Percentiles rank a stretch among this genome's conserved stretches.
Evolutionary conservation across 2,797 vertebrate species (phyloP).

Genomic region (Lithobates pipiens): DNA sequence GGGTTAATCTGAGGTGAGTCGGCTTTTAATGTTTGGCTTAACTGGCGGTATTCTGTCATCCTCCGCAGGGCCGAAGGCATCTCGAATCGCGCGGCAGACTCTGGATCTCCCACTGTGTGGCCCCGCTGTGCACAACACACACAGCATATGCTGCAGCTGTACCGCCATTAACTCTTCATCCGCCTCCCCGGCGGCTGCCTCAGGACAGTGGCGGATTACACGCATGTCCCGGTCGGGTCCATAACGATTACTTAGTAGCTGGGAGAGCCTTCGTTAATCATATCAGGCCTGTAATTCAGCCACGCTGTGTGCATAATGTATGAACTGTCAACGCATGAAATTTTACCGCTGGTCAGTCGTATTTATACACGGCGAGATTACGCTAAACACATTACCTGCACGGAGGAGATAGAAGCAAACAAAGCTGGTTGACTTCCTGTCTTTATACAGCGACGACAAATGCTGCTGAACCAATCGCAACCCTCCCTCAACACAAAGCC

Average conservation of each 20-base stretch:
- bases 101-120: background rate
- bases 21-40: constrained; percentile 2
- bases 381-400: no score
- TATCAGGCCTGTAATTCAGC: background rate
- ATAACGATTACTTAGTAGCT: background rate
- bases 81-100: constrained; percentile 17
- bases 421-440: no score
- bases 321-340: background rate
- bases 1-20: background rate
- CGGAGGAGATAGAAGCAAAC: no score
- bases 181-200: background rate
- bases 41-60: constrained; percentile 30
- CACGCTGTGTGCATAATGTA: background rate
- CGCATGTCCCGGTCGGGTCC: background rate
- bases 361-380: no score
- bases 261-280: background rate
- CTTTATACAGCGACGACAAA: no score
- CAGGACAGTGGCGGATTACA: background rate
- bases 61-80: constrained; percentile 25
- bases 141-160: constrained; percentile 34
- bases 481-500: no score
- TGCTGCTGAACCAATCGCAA: no score
- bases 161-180: constrained; percentile 12
- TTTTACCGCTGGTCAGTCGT: background rate
- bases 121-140: constrained; percentile 28